Percentiles rank a stretch among this genome's conserved stretches.
phyloP scores from a whole-genome alignment of 1,140 invertebrate species.

The Drosophila triauraria region DNA sequence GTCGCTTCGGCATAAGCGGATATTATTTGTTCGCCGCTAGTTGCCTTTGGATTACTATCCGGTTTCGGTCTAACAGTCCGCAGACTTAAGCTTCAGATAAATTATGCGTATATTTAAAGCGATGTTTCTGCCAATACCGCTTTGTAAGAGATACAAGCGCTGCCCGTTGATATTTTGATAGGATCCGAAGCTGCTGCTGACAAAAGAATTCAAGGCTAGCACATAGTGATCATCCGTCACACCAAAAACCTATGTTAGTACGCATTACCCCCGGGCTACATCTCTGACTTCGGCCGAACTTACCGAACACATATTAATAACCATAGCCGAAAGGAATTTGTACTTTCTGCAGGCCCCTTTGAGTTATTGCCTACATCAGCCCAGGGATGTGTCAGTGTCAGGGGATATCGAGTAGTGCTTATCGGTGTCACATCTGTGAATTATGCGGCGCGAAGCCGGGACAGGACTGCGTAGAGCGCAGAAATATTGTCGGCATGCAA shows the following conservation, averaged over 20 bases:
- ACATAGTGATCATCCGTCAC: conserved; percentile 11
- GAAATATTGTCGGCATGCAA: conserved; percentile 61
- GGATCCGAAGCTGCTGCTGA: conserved; percentile 11
- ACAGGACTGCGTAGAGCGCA: conserved; percentile 13
- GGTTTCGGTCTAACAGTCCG: conserved; percentile 50
- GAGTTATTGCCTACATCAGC: conserved; percentile 19
- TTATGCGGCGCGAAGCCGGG: conserved; percentile 38
- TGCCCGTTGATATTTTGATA: conserved; percentile 40
- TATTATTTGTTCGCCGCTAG: conserved; percentile 55
- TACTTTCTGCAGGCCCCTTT: conserved; percentile 1
- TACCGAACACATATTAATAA: conserved; percentile 3
- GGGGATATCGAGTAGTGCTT: conserved; percentile 29
- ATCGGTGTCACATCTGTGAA: conserved; percentile 61
- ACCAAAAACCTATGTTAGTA: not conserved
- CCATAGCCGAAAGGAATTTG: not conserved
- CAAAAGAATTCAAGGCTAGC: conserved; percentile 25
- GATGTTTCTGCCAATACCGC: conserved; percentile 23
- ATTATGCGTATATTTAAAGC: conserved; percentile 41
- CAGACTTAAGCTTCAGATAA: conserved; percentile 45
- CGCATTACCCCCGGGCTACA: conserved; percentile 3
- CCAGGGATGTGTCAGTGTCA: conserved; percentile 19
- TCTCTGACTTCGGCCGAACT: not conserved
- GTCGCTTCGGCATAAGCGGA: conserved; percentile 55
- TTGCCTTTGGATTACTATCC: conserved; percentile 61
- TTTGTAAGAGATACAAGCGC: conserved; percentile 39